Conservation (phyloP, 2,797 vertebrate genomes). For the Sebastes steindachneri region DNA sequence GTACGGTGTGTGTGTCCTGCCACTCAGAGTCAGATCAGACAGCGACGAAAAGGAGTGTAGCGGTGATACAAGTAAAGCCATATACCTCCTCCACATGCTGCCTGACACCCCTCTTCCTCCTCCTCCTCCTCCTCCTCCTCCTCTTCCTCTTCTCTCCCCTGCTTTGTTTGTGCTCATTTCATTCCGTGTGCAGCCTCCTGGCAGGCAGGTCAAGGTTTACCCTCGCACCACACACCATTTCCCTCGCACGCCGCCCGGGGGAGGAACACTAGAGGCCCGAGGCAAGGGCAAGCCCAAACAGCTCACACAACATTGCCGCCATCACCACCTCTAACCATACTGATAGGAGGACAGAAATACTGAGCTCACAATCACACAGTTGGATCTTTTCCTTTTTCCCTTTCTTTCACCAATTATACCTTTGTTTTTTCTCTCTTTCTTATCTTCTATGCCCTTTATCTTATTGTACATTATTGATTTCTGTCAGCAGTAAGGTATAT, state of each 20-base stretch:
- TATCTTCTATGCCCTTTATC: constrained; percentile 35
- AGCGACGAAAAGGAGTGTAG: constrained; percentile 24
- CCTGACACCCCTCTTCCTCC: constrained; percentile 38
- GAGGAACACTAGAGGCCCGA: constrained; percentile 91
- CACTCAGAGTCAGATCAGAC: constrained; percentile 59
- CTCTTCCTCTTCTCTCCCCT: constrained; percentile 23
- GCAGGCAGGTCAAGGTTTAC: constrained; percentile 97
- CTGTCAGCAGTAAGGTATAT: constrained; percentile 77
- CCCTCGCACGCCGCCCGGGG: constrained; percentile 86
- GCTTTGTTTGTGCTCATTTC: constrained; percentile 83
- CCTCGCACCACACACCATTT: constrained; percentile 95
- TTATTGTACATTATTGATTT: constrained; percentile 79
- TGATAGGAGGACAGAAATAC: constrained; percentile 62
- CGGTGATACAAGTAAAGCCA: constrained; percentile 52
- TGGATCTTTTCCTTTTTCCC: constrained; percentile 21
- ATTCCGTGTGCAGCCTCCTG: constrained; percentile 85
- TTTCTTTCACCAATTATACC: constrained; percentile 40
- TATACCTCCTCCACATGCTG: constrained; percentile 53
- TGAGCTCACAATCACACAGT: constrained; percentile 48
- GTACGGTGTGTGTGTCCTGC: constrained; percentile 34
- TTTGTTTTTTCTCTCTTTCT: neutral
- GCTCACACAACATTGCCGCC: constrained; percentile 77
- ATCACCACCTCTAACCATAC: constrained; percentile 68
- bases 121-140: constrained; percentile 33
- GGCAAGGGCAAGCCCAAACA: constrained; percentile 93